A percentile compares a stretch with the other conserved stretches of the same genome.
Evolutionary conservation across 2,888 invertebrate genomes (phyloP).

Genomic region (Spodoptera picta): DNA sequence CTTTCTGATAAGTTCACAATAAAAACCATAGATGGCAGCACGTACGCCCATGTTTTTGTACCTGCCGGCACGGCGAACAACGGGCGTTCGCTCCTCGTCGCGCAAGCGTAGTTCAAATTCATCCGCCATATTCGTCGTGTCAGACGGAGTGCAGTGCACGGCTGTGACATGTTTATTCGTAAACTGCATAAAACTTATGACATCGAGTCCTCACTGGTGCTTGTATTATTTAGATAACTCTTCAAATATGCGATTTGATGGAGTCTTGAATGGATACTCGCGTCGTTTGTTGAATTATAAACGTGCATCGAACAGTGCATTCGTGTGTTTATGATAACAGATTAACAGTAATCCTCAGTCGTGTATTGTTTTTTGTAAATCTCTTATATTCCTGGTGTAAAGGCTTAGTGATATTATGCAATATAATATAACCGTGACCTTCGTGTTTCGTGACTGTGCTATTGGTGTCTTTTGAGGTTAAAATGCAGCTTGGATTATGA

Average conservation of each 20-base stretch:
- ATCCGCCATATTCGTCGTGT: slow-evolving; percentile 89
- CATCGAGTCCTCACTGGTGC: slow-evolving; percentile 78
- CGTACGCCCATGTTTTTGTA: slow-evolving; percentile 72
- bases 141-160: slow-evolving; percentile 86
- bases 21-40: slow-evolving; percentile 70
- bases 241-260: slow-evolving; percentile 81
- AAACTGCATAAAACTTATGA: slow-evolving; percentile 82
- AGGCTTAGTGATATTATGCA: slow-evolving; percentile 85
- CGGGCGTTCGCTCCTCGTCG: slow-evolving; percentile 61
- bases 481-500: slow-evolving; percentile 87
- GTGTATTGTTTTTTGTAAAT: slow-evolving; percentile 81
- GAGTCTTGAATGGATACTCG: slow-evolving; percentile 75
- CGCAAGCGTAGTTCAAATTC: slow-evolving; percentile 88
- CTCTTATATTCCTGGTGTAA: slow-evolving; percentile 76
- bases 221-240: slow-evolving; percentile 72
- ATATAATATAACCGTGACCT: slow-evolving; percentile 87
- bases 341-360: slow-evolving; percentile 82
- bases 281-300: slow-evolving; percentile 81
- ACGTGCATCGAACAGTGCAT: slow-evolving; percentile 86
- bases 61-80: slow-evolving; percentile 68
- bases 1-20: slow-evolving; percentile 53
- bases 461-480: slow-evolving; percentile 87
- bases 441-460: slow-evolving; percentile 83
- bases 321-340: slow-evolving; percentile 88
- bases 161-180: slow-evolving; percentile 86